Percentiles rank a stretch among this genome's conserved stretches.
Evolutionary conservation across 2,797 vertebrate species (phyloP).

Genomic region (Lagocephalus sceleratus): DNA sequence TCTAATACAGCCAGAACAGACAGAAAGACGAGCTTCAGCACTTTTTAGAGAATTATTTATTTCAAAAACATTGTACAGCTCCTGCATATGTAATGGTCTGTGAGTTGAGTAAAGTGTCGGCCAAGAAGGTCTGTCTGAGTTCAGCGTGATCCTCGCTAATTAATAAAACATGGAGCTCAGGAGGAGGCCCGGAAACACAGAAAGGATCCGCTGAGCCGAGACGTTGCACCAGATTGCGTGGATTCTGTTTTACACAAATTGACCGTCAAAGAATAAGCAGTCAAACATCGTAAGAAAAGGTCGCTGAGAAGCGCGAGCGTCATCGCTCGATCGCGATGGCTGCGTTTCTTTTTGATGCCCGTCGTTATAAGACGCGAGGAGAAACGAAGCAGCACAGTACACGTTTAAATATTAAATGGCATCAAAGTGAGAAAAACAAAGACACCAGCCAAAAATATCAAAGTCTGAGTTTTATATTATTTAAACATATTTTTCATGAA

Average conservation of each 20-base stretch:
- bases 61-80: slow-evolving; percentile 48
- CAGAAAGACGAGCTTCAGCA: slow-evolving; percentile 36
- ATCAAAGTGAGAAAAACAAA: neutral
- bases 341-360: neutral
- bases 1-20: slow-evolving; percentile 25
- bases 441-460: too few relatives aligned
- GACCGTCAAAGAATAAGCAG: slow-evolving; percentile 8
- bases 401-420: slow-evolving; percentile 16
- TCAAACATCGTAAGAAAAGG: slow-evolving; percentile 8
- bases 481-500: slow-evolving; percentile 3
- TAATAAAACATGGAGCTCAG: slow-evolving; percentile 58
- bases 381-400: neutral
- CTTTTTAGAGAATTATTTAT: slow-evolving; percentile 57
- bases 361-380: too few relatives aligned
- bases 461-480: too few relatives aligned
- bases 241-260: slow-evolving; percentile 17
- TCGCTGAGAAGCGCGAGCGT: slow-evolving; percentile 23
- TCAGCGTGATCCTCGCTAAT: slow-evolving; percentile 38
- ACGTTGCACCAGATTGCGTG: slow-evolving; percentile 29
- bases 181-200: slow-evolving; percentile 18
- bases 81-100: slow-evolving; percentile 35
- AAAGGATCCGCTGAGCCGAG: slow-evolving; percentile 31
- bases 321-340: slow-evolving; percentile 8
- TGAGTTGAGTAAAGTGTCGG: slow-evolving; percentile 22
- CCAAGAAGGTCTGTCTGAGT: slow-evolving; percentile 37